Evolutionary conservation across 2,797 vertebrate species (phyloP).

Genomic region (Myripristis murdjan): DNA sequence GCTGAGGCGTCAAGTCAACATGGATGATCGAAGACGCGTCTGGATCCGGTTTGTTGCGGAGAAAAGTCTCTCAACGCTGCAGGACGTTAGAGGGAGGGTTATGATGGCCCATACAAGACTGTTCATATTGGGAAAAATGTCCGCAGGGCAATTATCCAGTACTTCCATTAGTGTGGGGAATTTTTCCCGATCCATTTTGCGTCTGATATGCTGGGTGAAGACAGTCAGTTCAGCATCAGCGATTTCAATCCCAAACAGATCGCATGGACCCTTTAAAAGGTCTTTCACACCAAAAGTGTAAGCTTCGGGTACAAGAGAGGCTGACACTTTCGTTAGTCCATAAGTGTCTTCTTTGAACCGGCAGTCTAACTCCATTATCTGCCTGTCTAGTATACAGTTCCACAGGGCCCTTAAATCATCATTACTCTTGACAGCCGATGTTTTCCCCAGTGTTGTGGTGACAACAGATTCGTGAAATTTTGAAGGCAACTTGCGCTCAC

Average conservation of each 20-base stretch:
- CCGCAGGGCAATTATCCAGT: slow-evolving; percentile 14
- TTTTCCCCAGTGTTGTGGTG: slow-evolving; percentile 16
- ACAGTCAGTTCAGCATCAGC: slow-evolving; percentile 11
- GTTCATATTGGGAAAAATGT: slow-evolving; percentile 17
- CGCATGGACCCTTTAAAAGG: not conserved
- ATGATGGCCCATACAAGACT: too few relatives aligned
- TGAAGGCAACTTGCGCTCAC: slow-evolving; percentile 6
- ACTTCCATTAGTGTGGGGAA: slow-evolving; percentile 8
- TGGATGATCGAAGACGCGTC: not conserved
- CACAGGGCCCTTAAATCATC: not conserved
- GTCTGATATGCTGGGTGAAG: not conserved
- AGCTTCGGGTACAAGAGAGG: too few relatives aligned
- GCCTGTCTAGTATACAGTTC: slow-evolving; percentile 13
- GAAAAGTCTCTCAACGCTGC: slow-evolving; percentile 14
- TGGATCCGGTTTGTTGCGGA: not conserved
- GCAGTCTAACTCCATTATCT: slow-evolving; percentile 13
- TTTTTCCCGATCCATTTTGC: not conserved
- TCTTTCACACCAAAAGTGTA: slow-evolving; percentile 6
- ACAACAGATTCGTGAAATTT: slow-evolving; percentile 6
- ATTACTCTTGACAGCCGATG: slow-evolving; percentile 2
- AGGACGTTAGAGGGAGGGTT: not conserved
- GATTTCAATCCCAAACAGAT: slow-evolving; percentile 8
- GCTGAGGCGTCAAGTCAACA: slow-evolving; percentile 1
- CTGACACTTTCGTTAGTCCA: too few relatives aligned
- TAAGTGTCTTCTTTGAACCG: too few relatives aligned